Evolutionary conservation across 2,113 vertebrate genomes (phyloP), one percentile per base, ranked within the genome.

Genomic region (Petrocephalus microphthalmus): DNA sequence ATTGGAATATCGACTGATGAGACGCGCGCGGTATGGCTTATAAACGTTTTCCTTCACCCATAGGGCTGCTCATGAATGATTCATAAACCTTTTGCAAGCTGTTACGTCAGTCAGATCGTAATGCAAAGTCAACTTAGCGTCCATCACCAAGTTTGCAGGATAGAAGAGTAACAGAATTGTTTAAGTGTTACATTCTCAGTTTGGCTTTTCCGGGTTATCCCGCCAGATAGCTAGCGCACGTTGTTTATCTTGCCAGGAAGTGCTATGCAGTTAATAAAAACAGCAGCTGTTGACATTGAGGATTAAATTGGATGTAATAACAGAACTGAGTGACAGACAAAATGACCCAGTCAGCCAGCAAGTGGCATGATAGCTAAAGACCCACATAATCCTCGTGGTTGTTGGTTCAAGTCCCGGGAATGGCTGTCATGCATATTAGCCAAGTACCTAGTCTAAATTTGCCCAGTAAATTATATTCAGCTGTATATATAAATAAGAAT

Each of bases 61-160:
- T 78, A 78, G 29, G 71, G 71, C 33, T 78, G 33, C 37, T 42
- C 71, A 78, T 78, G 71, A 42, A 78, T 78, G 15, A 78, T 78
- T 78, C 33, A 78, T 78, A 37, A 42, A 42, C 33, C 71, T 42
- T 78, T 78, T 78, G 71, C 71, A 78, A 78, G 60, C 60, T 78
- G 33, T 78, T 78, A 78, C 71, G 71, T 78, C 71, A 78, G 71
- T 20, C 71, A 78, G 15, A 78, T 78, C 33, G 33, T 78, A 78
- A 78, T 37, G 71, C 71, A 78, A 78, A 78, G 71, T 78, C 71
- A 78, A 78, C 33, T 42, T 78, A 42, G 37, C 71, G 71, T 78
- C 71, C 33, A 17, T 78, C 71, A 42, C 71, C 33, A 42, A 67
- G 29, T 78, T 78, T 78, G 33, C 29, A 42, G 33, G 13, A 42